A percentile compares a stretch with the other conserved stretches of the same genome.
Conservation (phyloP, 2,113 vertebrate genomes). For the Perca schrenkii region DNA sequence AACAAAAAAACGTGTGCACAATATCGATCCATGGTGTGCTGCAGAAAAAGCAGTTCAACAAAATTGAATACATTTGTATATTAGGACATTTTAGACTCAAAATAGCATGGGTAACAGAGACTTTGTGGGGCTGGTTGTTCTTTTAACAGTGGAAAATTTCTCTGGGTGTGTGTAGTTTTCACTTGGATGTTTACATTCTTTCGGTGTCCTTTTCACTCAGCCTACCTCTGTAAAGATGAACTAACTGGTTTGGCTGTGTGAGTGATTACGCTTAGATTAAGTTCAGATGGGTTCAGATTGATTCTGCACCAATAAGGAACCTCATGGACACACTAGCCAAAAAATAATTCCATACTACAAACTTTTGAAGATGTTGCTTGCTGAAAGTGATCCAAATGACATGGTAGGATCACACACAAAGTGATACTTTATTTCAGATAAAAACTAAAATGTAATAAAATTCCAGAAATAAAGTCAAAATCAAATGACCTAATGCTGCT, state of each 20-base stretch:
- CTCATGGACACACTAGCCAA: not conserved
- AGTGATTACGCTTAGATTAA: not conserved
- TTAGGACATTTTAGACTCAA: not conserved
- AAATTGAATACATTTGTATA: not conserved
- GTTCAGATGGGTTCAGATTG: not conserved
- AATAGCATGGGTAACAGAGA: not conserved
- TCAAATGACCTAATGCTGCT: not conserved
- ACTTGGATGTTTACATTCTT: conserved; percentile 65
- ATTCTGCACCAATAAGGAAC: not conserved
- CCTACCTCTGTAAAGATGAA: conserved; percentile 1
- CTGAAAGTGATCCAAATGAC: not conserved
- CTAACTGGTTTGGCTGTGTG: conserved; percentile 14
- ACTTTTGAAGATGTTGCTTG: not conserved
- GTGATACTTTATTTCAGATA: not conserved
- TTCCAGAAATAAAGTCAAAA: conserved; percentile 4
- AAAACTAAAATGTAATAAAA: not conserved
- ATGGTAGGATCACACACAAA: not conserved
- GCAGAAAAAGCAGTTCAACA: not conserved
- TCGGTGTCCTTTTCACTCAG: conserved; percentile 53
- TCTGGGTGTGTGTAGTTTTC: conserved; percentile 2
- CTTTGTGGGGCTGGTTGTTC: not conserved
- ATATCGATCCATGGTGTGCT: not conserved
- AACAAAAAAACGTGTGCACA: not conserved
- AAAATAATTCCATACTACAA: not conserved
- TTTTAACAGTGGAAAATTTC: conserved; percentile 33